A percentile compares a stretch with the other conserved stretches of the same genome.
These are phyloP conservation scores for Galerucella nymphaeae DNA, from an alignment of 2,888 invertebrate species.

Conservation along the genomic window DNA sequence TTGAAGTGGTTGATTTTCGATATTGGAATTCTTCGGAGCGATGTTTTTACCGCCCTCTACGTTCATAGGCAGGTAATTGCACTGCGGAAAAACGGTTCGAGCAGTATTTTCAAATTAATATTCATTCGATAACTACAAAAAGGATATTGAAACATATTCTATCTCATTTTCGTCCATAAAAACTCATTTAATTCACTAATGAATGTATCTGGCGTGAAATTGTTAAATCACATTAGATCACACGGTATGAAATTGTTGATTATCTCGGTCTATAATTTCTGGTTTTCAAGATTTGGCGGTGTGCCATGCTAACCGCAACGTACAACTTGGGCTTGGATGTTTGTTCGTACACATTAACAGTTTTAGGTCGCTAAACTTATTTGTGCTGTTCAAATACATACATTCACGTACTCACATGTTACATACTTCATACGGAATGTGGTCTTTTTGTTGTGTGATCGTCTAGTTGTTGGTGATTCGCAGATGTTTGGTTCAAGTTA, in stretches of 20 bases:
- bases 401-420: neutral
- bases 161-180: neutral
- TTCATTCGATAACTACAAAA: neutral
- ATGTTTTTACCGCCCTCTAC: neutral
- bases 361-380: constrained; percentile 19
- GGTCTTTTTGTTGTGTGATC: neutral
- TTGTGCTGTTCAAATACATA: constrained; percentile 15
- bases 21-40: constrained; percentile 18
- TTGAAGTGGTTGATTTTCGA: constrained; percentile 17
- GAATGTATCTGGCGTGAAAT: neutral
- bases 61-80: constrained; percentile 8
- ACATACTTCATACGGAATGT: neutral
- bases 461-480: neutral
- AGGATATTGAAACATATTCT: neutral
- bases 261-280: constrained; percentile 16
- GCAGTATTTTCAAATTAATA: constrained; percentile 1
- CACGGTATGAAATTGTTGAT: constrained; percentile 8
- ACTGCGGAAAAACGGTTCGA: neutral
- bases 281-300: constrained; percentile 21
- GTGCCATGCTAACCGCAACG: constrained; percentile 19
- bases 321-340: constrained; percentile 18
- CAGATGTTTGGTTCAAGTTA: neutral
- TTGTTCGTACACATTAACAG: constrained; percentile 22
- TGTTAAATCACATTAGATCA: neutral
- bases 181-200: neutral